Conservation (phyloP, 2,888 invertebrate species). For the Sesia bembeciformis region DNA sequence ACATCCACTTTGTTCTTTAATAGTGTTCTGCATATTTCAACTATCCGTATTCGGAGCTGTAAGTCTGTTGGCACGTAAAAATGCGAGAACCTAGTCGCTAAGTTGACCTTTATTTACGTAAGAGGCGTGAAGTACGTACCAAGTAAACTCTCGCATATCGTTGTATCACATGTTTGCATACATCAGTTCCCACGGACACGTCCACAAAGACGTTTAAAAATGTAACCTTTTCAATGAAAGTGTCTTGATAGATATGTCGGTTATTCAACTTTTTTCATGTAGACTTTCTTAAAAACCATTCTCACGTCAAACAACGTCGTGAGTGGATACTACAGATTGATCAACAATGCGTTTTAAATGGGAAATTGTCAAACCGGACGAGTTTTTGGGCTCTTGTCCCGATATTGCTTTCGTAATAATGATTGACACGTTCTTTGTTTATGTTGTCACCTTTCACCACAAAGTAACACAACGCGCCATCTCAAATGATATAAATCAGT, state of each 20-base stretch:
- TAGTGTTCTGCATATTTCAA: not conserved
- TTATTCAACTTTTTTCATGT: no score
- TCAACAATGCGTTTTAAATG: slow-evolving; percentile 23
- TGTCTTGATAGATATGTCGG: slow-evolving; percentile 14
- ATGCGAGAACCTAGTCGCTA: not conserved
- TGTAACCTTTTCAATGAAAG: slow-evolving; percentile 45
- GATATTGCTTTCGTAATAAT: slow-evolving; percentile 20
- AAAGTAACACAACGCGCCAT: not conserved
- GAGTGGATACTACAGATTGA: slow-evolving; percentile 18
- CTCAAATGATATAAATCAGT: not conserved
- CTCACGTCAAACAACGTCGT: slow-evolving; percentile 27
- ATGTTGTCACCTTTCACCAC: slow-evolving; percentile 9
- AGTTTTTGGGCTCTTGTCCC: slow-evolving; percentile 16
- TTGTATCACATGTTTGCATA: slow-evolving; percentile 32
- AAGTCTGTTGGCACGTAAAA: not conserved
- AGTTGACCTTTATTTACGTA: slow-evolving; percentile 53
- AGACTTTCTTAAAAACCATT: no score
- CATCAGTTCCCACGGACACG: slow-evolving; percentile 52
- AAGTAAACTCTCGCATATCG: slow-evolving; percentile 33
- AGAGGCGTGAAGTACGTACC: slow-evolving; percentile 47
- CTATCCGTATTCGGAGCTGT: not conserved
- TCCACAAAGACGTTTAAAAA: slow-evolving; percentile 11
- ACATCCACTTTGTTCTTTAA: not conserved
- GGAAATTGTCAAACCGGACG: slow-evolving; percentile 21
- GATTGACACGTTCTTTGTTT: slow-evolving; percentile 14